phyloP scores from a whole-genome alignment of 2,888 invertebrate species.

The Sturmia bella region DNA sequence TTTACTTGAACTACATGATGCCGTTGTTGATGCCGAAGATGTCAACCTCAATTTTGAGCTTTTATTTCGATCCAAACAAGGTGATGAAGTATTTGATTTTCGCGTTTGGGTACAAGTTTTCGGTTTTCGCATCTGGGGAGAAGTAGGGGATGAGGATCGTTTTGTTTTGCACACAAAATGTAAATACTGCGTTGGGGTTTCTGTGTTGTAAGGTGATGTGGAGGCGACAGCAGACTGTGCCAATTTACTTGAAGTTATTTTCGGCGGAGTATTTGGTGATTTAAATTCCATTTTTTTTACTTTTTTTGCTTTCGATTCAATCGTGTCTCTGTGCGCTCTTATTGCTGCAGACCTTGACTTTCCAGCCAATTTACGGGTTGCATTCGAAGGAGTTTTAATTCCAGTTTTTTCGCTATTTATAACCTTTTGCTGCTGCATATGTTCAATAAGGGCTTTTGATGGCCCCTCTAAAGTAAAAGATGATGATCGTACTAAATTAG shows the following conservation, averaged over 20 bases:
- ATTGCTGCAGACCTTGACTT: constrained; percentile 49
- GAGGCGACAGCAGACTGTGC: constrained; percentile 45
- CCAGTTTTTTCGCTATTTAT: background rate
- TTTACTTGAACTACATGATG: background rate
- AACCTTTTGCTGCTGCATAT: constrained; percentile 74
- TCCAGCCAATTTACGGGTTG: constrained; percentile 8
- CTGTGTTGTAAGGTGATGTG: constrained; percentile 42
- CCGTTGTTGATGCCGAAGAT: constrained; percentile 21
- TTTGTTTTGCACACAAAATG: constrained; percentile 57
- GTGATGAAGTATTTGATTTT: constrained; percentile 51
- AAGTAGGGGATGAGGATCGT: constrained; percentile 64
- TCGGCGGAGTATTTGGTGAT: constrained; percentile 64
- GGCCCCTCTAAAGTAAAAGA: constrained; percentile 91
- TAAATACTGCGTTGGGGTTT: constrained; percentile 25
- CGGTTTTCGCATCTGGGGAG: constrained; percentile 33
- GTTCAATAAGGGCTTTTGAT: constrained; percentile 86
- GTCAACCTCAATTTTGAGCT: constrained; percentile 50
- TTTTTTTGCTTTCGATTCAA: constrained; percentile 80
- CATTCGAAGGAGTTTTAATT: constrained; percentile 6
- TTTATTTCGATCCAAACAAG: constrained; percentile 34
- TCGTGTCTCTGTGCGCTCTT: constrained; percentile 76
- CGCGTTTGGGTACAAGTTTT: constrained; percentile 21
- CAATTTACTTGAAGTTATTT: constrained; percentile 61
- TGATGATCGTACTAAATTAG: constrained; percentile 85
- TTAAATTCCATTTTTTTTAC: constrained; percentile 75